phyloP scores from a whole-genome alignment of 1,140 invertebrate species.

The Tigriopus japonicus region DNA sequence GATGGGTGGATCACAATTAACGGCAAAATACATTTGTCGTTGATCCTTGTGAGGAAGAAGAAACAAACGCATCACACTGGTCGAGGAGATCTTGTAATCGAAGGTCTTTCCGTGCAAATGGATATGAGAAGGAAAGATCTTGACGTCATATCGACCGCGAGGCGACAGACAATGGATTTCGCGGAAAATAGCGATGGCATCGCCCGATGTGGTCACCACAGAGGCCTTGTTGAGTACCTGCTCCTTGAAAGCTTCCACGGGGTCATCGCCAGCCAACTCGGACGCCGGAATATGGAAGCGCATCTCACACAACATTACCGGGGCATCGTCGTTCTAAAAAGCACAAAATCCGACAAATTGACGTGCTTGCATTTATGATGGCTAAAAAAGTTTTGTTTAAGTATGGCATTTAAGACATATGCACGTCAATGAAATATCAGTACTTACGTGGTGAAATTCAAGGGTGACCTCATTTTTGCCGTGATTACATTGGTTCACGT shows the following conservation, averaged over 20 bases:
- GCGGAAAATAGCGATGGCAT: conserved; percentile 88
- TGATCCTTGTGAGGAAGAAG: conserved; percentile 90
- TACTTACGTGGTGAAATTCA: conserved; percentile 76
- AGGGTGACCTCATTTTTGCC: conserved; percentile 97
- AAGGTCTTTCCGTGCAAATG: conserved; percentile 99
- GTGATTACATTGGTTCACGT: conserved; percentile 91
- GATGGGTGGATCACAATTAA: conserved; percentile 87
- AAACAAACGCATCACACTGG: conserved; percentile 81
- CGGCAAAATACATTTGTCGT: conserved; percentile 97
- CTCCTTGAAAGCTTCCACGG: conserved; percentile 85
- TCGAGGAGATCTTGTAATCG: conserved; percentile 98
- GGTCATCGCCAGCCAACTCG: conserved; percentile 65
- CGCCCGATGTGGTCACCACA: conserved; percentile 78
- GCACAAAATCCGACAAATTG: not conserved
- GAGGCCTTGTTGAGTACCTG: conserved; percentile 86
- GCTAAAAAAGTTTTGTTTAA: no score
- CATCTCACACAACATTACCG: conserved; percentile 91
- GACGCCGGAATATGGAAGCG: conserved; percentile 86
- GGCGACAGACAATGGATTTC: conserved; percentile 97
- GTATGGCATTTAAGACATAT: no score
- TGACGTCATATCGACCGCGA: conserved; percentile 97
- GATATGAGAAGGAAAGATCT: conserved; percentile 90
- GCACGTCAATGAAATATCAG: no score
- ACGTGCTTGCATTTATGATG: no score
- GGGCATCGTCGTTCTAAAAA: conserved; percentile 78